These are phyloP conservation scores for Melospiza melodia DNA, from an alignment of 2,113 vertebrate genomes.

Conservation along the genomic window DNA sequence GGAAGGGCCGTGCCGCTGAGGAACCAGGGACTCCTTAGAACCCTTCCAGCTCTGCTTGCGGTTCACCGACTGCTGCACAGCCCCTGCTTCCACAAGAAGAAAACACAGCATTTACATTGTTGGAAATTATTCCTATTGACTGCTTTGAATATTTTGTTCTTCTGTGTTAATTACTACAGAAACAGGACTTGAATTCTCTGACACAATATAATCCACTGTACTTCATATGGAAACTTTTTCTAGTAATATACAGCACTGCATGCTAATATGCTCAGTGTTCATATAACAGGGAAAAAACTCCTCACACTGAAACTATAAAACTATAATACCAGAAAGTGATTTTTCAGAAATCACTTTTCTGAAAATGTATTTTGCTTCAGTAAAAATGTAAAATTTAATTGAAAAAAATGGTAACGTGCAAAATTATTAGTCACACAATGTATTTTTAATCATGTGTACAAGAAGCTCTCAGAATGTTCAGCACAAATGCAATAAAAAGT, in stretches of 20 bases:
- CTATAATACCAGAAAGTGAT: background rate
- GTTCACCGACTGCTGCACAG: slow-evolving; percentile 85
- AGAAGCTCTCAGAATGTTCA: background rate
- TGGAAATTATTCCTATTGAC: background rate
- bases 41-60: slow-evolving; percentile 96
- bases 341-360: background rate
- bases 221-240: background rate
- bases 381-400: background rate
- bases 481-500: background rate
- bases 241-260: background rate
- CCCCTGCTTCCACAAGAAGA: slow-evolving; percentile 63
- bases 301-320: background rate
- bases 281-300: background rate
- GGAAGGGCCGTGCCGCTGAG: slow-evolving; percentile 84
- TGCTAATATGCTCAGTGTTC: background rate
- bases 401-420: background rate
- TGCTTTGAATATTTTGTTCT: background rate
- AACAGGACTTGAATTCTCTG: background rate
- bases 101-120: background rate
- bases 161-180: background rate
- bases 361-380: background rate
- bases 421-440: background rate
- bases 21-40: slow-evolving; percentile 92
- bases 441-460: background rate
- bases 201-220: background rate